phyloP scores from a whole-genome alignment of 2,888 invertebrate genomes.

The Drosophila antonietae region DNA sequence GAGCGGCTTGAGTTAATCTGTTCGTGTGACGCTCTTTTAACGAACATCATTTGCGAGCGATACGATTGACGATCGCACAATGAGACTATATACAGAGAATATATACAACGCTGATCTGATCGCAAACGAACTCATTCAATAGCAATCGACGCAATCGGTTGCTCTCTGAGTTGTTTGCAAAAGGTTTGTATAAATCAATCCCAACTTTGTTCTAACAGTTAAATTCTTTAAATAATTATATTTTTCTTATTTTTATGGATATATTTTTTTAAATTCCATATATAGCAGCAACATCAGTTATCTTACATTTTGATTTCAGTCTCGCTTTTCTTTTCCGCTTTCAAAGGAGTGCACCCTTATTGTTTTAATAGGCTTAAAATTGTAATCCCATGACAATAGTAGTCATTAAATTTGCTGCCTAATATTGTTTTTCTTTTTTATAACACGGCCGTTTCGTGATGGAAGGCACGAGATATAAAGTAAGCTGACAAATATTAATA shows the following conservation, averaged over 20 bases:
- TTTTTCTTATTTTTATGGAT: not conserved
- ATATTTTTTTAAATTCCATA: not conserved
- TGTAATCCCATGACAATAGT: constrained; percentile 11
- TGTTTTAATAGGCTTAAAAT: not conserved
- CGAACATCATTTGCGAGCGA: no score
- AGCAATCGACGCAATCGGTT: no score
- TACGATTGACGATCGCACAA: no score
- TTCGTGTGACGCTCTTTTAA: no score
- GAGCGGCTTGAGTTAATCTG: no score
- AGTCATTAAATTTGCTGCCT: not conserved
- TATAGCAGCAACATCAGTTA: not conserved
- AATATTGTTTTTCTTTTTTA: not conserved
- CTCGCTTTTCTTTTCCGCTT: no score
- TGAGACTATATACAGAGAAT: no score
- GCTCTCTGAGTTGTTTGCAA: no score
- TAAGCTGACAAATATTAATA: constrained; percentile 46
- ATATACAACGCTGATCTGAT: no score
- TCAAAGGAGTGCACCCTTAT: not conserved
- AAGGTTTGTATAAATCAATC: no score
- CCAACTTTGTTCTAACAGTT: not conserved
- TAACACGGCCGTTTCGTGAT: not conserved
- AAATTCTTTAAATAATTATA: not conserved
- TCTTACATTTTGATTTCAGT: not conserved
- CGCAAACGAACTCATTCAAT: no score
- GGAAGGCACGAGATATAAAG: not conserved